These are phyloP conservation scores for Aphelinus atriplicis DNA, from an alignment of 1,140 invertebrate species.

Conservation along the genomic window DNA sequence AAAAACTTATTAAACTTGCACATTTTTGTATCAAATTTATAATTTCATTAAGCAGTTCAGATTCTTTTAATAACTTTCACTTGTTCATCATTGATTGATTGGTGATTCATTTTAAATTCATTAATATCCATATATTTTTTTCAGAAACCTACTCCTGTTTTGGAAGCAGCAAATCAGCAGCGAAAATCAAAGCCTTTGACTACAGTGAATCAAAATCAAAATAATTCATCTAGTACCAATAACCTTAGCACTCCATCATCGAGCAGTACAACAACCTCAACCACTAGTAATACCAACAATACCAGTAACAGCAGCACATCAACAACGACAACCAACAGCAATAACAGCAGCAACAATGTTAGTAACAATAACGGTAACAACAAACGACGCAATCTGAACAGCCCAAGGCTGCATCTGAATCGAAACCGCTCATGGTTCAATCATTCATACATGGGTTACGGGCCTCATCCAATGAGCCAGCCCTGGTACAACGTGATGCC, in stretches of 20 bases:
- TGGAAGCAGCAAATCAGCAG: slow-evolving; percentile 44
- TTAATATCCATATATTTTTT: slow-evolving; percentile 10
- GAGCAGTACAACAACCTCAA: not conserved
- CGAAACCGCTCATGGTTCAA: slow-evolving; percentile 61
- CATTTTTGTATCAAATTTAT: too few relatives aligned
- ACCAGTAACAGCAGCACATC: slow-evolving; percentile 7
- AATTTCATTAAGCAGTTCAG: too few relatives aligned
- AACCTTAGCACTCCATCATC: slow-evolving; percentile 7
- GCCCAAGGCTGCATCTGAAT: slow-evolving; percentile 54
- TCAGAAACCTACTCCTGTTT: slow-evolving; percentile 50
- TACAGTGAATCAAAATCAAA: slow-evolving; percentile 57
- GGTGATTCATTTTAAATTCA: too few relatives aligned
- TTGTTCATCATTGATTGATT: not conserved
- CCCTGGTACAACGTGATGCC: slow-evolving; percentile 61
- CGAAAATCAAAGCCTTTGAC: slow-evolving; percentile 53
- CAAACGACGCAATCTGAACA: slow-evolving; percentile 60
- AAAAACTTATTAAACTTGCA: too few relatives aligned
- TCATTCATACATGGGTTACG: slow-evolving; percentile 59
- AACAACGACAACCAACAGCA: slow-evolving; percentile 18
- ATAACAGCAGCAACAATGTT: slow-evolving; percentile 20
- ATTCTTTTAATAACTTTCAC: too few relatives aligned
- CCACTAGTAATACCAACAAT: slow-evolving; percentile 8
- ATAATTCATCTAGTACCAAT: slow-evolving; percentile 40
- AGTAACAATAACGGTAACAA: slow-evolving; percentile 44
- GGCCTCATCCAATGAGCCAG: slow-evolving; percentile 57